Percentiles rank a stretch among this genome's conserved stretches.
Evolutionary conservation across 2,797 vertebrate genomes (phyloP).

Genomic region (Silurus lanzhouensis): DNA sequence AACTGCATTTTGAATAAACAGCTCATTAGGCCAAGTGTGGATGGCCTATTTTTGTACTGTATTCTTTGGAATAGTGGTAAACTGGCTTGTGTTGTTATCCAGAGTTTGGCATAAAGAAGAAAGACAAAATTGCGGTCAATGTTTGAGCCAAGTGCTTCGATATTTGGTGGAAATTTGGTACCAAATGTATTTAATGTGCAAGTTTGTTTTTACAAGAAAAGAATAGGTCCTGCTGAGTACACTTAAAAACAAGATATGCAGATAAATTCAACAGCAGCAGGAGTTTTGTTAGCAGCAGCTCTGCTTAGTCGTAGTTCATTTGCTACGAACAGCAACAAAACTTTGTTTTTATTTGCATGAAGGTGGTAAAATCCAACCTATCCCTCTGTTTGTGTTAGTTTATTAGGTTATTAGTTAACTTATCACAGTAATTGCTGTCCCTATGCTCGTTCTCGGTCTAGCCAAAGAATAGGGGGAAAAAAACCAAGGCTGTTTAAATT

Average conservation of each 20-base stretch:
- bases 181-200: neutral
- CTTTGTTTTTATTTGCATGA: neutral
- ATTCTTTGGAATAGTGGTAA: neutral
- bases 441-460: neutral
- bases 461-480: neutral
- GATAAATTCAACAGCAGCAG: constrained; percentile 14
- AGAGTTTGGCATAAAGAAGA: neutral
- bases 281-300: neutral
- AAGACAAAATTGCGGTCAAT: neutral
- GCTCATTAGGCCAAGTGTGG: constrained; percentile 45
- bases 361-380: neutral
- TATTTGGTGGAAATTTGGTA: neutral
- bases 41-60: constrained; percentile 7
- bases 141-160: neutral
- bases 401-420: neutral
- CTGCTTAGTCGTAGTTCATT: neutral
- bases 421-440: neutral
- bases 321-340: neutral
- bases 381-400: neutral
- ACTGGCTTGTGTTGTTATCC: constrained; percentile 2
- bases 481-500: no score
- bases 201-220: neutral
- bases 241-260: constrained; percentile 1
- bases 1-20: constrained; percentile 52
- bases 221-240: neutral